phyloP scores from a whole-genome alignment of 1,140 invertebrate species.

The Leptinotarsa lineolata region DNA sequence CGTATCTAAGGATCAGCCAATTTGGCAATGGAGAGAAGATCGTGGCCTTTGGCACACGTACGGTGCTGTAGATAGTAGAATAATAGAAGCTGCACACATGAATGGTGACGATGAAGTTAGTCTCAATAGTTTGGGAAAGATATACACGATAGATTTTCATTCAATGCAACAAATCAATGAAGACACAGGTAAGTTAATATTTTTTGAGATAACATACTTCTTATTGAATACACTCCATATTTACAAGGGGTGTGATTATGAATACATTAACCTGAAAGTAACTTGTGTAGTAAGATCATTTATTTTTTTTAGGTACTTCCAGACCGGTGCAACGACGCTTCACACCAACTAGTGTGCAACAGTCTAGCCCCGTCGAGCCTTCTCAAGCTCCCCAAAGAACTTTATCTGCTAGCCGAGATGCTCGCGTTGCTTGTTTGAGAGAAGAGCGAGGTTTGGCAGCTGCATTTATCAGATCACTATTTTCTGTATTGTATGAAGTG shows the following conservation, averaged over 20 bases:
- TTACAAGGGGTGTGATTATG: no score
- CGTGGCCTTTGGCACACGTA: constrained; percentile 77
- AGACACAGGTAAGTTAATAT: constrained; percentile 73
- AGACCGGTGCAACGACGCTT: constrained; percentile 70
- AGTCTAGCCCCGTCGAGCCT: constrained; percentile 36
- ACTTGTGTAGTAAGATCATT: no score
- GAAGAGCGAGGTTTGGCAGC: constrained; percentile 72
- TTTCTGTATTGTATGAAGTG: constrained; percentile 92
- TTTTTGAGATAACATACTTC: no score
- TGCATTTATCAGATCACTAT: constrained; percentile 84
- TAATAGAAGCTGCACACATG: constrained; percentile 86
- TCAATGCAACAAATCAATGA: constrained; percentile 98
- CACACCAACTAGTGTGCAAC: constrained; percentile 50
- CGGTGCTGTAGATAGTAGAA: constrained; percentile 67
- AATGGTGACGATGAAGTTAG: constrained; percentile 94
- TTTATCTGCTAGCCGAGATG: constrained; percentile 50
- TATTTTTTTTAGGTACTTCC: neutral
- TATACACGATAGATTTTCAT: constrained; percentile 94
- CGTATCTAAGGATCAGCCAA: constrained; percentile 74
- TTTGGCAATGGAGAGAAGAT: constrained; percentile 97
- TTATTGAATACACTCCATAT: no score
- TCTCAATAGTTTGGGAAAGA: constrained; percentile 85
- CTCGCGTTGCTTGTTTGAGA: constrained; percentile 68
- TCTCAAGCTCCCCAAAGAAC: constrained; percentile 42
- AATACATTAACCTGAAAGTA: no score